A percentile compares a stretch with the other conserved stretches of the same genome.
These are phyloP conservation scores for Pelecanus crispus DNA, from an alignment of 2,113 vertebrate species.

Conservation along the genomic window DNA sequence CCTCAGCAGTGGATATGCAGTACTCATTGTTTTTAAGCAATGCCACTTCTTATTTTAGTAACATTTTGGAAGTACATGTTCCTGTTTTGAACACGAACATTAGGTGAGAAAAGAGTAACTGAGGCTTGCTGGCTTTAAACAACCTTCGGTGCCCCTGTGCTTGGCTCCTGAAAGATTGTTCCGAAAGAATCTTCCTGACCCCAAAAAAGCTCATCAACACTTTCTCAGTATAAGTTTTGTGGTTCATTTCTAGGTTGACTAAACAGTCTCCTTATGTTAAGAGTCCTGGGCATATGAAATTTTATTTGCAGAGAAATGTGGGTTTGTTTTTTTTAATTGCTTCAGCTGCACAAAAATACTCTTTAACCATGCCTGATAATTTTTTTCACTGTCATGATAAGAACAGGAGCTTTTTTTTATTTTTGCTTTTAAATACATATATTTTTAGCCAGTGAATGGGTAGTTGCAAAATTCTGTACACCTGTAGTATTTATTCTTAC, in stretches of 20 bases:
- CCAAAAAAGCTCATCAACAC: not conserved
- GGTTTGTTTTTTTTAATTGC: not conserved
- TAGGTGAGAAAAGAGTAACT: not conserved
- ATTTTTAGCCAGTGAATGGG: not conserved
- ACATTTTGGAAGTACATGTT: not conserved
- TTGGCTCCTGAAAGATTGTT: not conserved
- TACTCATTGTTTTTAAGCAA: constrained; percentile 27
- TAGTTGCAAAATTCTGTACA: not conserved
- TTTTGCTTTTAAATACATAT: not conserved
- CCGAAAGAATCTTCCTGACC: not conserved
- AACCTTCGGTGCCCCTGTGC: not conserved
- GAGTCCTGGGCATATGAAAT: not conserved
- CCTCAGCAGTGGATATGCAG: not conserved
- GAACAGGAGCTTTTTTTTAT: not conserved
- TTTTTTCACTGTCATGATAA: not conserved
- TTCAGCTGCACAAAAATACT: not conserved
- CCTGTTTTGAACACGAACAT: not conserved
- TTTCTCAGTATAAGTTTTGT: not conserved
- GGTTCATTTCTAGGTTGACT: not conserved
- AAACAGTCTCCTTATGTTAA: not conserved
- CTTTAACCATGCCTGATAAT: not conserved
- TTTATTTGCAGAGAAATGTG: not conserved
- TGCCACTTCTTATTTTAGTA: constrained; percentile 28
- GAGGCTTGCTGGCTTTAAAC: not conserved
- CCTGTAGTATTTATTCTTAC: not conserved